phyloP scores from a whole-genome alignment of 2,113 vertebrate species.

The Eretmochelys imbricata region DNA sequence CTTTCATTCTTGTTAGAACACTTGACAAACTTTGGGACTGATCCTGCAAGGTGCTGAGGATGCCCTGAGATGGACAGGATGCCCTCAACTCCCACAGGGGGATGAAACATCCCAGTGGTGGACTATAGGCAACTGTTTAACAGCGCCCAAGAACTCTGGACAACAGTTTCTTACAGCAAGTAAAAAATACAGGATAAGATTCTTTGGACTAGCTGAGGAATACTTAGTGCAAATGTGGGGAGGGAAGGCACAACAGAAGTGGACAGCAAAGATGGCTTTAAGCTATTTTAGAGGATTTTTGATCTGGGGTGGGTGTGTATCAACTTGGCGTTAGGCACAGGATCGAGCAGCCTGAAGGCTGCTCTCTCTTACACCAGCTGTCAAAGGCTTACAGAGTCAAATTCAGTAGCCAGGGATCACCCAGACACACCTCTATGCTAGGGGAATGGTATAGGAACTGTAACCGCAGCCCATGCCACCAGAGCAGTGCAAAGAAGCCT shows the following conservation, averaged over 20 bases:
- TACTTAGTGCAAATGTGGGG: background rate
- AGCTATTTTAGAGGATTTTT: background rate
- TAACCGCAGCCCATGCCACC: background rate
- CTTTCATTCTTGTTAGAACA: background rate
- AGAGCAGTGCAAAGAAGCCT: background rate
- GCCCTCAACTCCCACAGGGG: background rate
- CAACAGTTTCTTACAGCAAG: background rate
- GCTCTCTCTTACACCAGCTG: background rate
- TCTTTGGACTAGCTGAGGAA: background rate
- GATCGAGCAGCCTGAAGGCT: background rate
- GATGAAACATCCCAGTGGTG: background rate
- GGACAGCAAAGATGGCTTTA: background rate
- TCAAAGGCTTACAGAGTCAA: fast-evolving
- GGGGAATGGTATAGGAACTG: background rate
- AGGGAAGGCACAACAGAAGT: background rate
- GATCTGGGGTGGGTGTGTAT: background rate
- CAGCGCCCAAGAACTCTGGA: too few relatives aligned
- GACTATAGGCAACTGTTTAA: background rate
- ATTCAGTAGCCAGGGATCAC: background rate
- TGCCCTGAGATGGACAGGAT: background rate
- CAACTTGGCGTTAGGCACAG: fast-evolving
- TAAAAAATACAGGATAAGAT: background rate
- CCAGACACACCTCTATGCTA: fast-evolving
- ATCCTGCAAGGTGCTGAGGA: background rate
- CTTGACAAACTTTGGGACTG: background rate